phyloP scores from a whole-genome alignment of 2,797 vertebrate species.

The Cyprinodon diabolis region DNA sequence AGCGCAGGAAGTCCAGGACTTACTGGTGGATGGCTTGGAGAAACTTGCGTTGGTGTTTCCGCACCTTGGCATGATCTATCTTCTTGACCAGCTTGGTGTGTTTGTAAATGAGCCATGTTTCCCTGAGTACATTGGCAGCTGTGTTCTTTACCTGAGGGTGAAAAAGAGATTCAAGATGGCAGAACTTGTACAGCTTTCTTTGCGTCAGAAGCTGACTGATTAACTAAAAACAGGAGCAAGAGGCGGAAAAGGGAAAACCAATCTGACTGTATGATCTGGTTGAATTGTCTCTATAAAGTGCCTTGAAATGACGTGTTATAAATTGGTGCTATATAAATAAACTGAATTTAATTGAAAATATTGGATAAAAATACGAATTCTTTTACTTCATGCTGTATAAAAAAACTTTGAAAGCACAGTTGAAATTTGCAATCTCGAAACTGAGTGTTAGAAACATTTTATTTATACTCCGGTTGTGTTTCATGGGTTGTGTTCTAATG shows the following conservation, averaged over 20 bases:
- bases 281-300: too few species aligned
- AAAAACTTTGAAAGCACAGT: not conserved
- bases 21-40: slow-evolving; percentile 99
- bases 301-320: too few species aligned
- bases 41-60: slow-evolving; percentile 99
- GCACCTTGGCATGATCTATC: slow-evolving; percentile 94
- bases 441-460: too few species aligned
- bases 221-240: slow-evolving; percentile 1
- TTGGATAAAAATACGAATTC: too few species aligned
- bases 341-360: too few species aligned
- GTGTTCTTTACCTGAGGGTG: slow-evolving; percentile 88
- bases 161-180: slow-evolving; percentile 2
- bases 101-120: slow-evolving; percentile 98
- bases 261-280: too few species aligned
- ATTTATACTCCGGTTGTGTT: too few species aligned
- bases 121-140: slow-evolving; percentile 97
- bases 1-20: slow-evolving; percentile 67
- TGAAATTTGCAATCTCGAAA: too few species aligned
- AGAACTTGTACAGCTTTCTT: not conserved
- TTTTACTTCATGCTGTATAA: not conserved
- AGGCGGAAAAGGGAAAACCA: not conserved
- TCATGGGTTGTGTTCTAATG: too few species aligned
- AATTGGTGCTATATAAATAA: too few species aligned
- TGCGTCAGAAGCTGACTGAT: not conserved
- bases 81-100: slow-evolving; percentile 96